phyloP scores from a whole-genome alignment of 2,113 vertebrate genomes.

The Microcebus tavaratra region DNA sequence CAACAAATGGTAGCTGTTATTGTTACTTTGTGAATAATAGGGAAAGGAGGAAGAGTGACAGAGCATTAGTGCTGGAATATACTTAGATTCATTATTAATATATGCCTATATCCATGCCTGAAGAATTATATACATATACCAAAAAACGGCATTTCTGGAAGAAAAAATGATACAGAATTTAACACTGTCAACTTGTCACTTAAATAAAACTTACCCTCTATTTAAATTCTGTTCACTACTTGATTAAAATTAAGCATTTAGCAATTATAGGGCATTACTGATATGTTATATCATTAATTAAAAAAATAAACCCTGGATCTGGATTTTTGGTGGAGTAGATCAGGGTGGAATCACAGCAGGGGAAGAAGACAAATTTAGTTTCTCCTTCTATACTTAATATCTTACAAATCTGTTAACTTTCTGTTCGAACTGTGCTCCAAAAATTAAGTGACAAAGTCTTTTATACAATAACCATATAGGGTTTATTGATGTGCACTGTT shows the following conservation, averaged over 20 bases:
- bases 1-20: not conserved
- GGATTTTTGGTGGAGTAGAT: not conserved
- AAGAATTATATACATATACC: not conserved
- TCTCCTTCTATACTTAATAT: not conserved
- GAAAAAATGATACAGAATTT: not conserved
- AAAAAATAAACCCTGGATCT: not conserved
- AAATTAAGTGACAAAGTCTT: slow-evolving; percentile 36
- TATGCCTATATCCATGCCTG: not conserved
- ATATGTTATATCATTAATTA: not conserved
- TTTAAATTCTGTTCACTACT: not conserved
- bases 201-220: slow-evolving; percentile 42
- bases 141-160: not conserved
- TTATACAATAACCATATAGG: not conserved
- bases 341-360: not conserved
- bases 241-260: slow-evolving; percentile 11
- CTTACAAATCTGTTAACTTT: slow-evolving; percentile 36
- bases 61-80: not conserved
- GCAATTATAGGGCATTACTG: not conserved
- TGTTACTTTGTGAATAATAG: not conserved
- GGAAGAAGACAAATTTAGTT: not conserved
- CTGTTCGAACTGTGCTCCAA: slow-evolving; percentile 16
- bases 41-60: not conserved
- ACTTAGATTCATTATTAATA: not conserved
- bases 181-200: not conserved
- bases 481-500: not conserved